Conservation (phyloP, 2,113 vertebrate species). For the Pristiophorus japonicus region DNA sequence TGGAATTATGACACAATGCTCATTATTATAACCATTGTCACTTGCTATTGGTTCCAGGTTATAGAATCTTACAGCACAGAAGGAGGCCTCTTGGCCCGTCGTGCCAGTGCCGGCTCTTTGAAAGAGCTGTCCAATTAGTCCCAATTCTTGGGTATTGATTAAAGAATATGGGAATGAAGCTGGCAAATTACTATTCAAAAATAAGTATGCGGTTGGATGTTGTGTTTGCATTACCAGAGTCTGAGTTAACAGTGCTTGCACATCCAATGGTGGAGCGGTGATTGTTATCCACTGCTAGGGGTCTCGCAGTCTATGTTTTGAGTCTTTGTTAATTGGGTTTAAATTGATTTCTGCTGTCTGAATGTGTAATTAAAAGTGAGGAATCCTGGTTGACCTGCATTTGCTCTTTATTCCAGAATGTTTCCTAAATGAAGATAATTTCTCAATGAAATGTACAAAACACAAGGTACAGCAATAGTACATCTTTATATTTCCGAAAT, state of each 20-base stretch:
- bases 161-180: not conserved
- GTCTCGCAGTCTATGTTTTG: not conserved
- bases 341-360: not conserved
- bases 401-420: constrained; percentile 11
- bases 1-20: not conserved
- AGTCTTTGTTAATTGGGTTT: not conserved
- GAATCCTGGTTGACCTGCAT: not conserved
- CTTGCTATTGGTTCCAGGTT: not conserved
- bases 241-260: not conserved
- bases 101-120: not conserved
- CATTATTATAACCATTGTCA: not conserved
- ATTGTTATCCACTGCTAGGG: not conserved
- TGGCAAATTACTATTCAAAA: not conserved
- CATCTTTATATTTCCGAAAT: not conserved
- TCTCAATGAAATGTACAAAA: constrained; percentile 35
- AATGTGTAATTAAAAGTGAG: not conserved
- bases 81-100: not conserved
- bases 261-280: not conserved
- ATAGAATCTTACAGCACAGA: not conserved
- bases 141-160: not conserved
- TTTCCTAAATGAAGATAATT: constrained; percentile 36
- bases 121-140: not conserved
- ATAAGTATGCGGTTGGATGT: not conserved
- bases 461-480: not conserved
- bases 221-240: not conserved